These are phyloP conservation scores for Ceraclea dissimilis DNA, from an alignment of 2,888 invertebrate genomes.

Conservation along the genomic window DNA sequence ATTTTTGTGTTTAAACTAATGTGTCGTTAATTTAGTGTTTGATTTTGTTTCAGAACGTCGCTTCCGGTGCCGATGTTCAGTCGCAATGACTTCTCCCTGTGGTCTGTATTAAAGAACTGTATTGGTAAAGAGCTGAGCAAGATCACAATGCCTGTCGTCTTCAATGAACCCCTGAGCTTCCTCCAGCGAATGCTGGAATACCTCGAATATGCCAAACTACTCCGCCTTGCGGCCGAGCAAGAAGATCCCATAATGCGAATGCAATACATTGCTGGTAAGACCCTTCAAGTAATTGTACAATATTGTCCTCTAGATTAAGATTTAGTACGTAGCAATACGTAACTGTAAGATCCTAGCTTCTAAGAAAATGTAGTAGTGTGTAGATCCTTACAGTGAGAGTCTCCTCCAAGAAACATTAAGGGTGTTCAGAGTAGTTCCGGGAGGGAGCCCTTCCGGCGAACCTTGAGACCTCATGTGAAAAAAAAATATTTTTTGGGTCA, in stretches of 20 bases:
- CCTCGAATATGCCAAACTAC: slow-evolving; percentile 75
- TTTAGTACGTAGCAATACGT: too few relatives aligned
- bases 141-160: slow-evolving; percentile 94
- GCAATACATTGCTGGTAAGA: slow-evolving; percentile 61
- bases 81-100: slow-evolving; percentile 77
- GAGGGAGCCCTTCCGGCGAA: too few relatives aligned
- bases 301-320: too few relatives aligned
- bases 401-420: too few relatives aligned
- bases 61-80: slow-evolving; percentile 68
- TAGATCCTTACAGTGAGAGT: too few relatives aligned
- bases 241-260: slow-evolving; percentile 75
- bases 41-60: slow-evolving; percentile 44
- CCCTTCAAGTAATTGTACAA: too few relatives aligned
- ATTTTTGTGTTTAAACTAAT: too few relatives aligned
- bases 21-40: too few relatives aligned
- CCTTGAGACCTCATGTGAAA: too few relatives aligned
- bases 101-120: slow-evolving; percentile 87
- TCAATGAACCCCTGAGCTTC: slow-evolving; percentile 94
- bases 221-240: slow-evolving; percentile 69
- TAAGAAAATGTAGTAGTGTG: too few relatives aligned
- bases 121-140: slow-evolving; percentile 90
- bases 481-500: neutral
- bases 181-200: slow-evolving; percentile 91
- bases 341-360: too few relatives aligned
- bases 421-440: too few relatives aligned